A percentile compares a stretch with the other conserved stretches of the same genome.
Conservation (phyloP, 2,113 vertebrate species). For the Erythrocercus mccallii region DNA sequence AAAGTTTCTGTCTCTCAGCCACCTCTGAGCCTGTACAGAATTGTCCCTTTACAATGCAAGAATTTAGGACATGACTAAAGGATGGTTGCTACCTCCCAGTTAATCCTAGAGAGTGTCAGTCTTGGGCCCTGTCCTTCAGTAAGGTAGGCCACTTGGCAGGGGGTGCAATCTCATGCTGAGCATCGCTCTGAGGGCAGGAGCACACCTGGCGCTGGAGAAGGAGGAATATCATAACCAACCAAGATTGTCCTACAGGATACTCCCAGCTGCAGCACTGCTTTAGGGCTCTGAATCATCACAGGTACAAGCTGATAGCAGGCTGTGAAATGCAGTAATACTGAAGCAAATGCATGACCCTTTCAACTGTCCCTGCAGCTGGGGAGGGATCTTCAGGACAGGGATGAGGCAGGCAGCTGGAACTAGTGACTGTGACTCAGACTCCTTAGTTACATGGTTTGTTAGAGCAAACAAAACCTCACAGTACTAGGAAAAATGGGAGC, state of each 20-base stretch:
- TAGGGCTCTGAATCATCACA: conserved; percentile 14
- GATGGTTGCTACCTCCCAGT: background rate
- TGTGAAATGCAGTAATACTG: background rate
- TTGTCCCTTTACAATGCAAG: background rate
- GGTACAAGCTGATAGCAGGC: background rate
- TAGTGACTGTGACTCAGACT: background rate
- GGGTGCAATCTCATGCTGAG: background rate
- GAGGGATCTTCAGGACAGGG: background rate
- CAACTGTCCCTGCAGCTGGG: background rate
- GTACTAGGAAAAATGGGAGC: background rate
- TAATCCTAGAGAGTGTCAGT: background rate
- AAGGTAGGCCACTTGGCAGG: background rate
- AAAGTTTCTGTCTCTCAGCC: background rate
- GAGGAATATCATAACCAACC: background rate
- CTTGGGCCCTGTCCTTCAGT: background rate
- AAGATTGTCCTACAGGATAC: background rate
- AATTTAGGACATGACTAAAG: background rate
- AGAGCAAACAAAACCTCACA: conserved; percentile 1
- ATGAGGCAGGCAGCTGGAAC: background rate
- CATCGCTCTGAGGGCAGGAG: background rate
- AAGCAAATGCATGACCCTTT: background rate
- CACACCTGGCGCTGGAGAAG: background rate
- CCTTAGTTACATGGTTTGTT: background rate
- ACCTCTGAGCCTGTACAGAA: background rate
- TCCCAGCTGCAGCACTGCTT: background rate